Conservation (phyloP, 2,113 vertebrate species). For the Seriola rivoliana region DNA sequence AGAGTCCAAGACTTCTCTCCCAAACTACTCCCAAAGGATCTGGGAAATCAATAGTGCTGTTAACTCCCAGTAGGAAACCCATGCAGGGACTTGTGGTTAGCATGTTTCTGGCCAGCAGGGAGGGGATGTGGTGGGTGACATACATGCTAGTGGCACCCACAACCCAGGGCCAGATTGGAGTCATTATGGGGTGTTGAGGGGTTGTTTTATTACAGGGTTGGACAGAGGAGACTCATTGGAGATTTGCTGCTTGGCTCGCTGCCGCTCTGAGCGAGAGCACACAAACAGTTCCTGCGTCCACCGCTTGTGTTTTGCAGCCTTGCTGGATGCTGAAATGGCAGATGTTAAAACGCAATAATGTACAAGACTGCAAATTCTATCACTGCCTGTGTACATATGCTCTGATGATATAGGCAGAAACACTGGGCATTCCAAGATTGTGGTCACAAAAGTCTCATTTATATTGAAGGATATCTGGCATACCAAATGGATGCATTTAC, state of each 20-base stretch:
- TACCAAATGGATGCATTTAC: constrained; percentile 24
- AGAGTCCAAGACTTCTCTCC: constrained; percentile 22
- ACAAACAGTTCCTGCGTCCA: constrained; percentile 54
- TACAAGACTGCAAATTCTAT: constrained; percentile 51
- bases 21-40: constrained; percentile 29
- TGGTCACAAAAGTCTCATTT: constrained; percentile 52
- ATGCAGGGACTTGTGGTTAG: constrained; percentile 56
- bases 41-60: constrained; percentile 52
- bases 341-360: constrained; percentile 53
- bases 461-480: constrained; percentile 31
- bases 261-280: constrained; percentile 21
- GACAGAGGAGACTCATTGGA: constrained; percentile 51
- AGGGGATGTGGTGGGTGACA: constrained; percentile 71
- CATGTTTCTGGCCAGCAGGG: constrained; percentile 63
- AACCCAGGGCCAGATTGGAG: constrained; percentile 73
- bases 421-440: background rate
- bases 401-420: constrained; percentile 42
- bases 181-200: constrained; percentile 78
- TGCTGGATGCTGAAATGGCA: constrained; percentile 46
- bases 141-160: constrained; percentile 70
- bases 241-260: constrained; percentile 66
- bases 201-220: constrained; percentile 76
- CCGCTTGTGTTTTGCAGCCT: constrained; percentile 20
- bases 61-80: constrained; percentile 48
- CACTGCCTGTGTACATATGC: constrained; percentile 31